These are phyloP conservation scores for Muricea muricata DNA, from an alignment of 92 coral and sea anemone species.

Conservation along the genomic window DNA sequence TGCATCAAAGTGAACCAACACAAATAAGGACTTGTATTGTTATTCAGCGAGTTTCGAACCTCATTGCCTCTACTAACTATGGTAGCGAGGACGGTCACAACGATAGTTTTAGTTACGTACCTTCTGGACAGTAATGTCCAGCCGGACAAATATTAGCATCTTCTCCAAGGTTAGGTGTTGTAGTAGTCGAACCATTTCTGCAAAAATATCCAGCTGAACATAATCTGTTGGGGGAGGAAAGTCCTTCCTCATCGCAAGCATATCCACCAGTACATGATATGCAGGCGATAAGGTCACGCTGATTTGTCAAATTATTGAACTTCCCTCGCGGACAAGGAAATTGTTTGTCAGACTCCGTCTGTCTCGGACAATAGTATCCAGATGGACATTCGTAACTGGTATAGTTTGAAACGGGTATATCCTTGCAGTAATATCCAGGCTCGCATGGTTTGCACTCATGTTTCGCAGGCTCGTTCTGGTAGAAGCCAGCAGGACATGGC, in stretches of 20 bases:
- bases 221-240: slow-evolving; percentile 72
- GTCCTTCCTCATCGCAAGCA: slow-evolving; percentile 94
- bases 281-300: slow-evolving; percentile 69
- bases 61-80: too few species aligned
- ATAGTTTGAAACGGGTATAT: slow-evolving; percentile 84
- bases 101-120: slow-evolving; percentile 44
- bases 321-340: slow-evolving; percentile 92
- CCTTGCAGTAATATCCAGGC: slow-evolving; percentile 82
- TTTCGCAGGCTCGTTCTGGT: slow-evolving; percentile 75
- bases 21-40: too few species aligned
- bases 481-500: slow-evolving; percentile 87
- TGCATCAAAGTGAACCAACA: too few species aligned
- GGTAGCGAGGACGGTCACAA: too few species aligned
- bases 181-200: slow-evolving; percentile 83
- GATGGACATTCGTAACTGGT: slow-evolving; percentile 70
- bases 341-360: slow-evolving; percentile 83
- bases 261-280: slow-evolving; percentile 81
- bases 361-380: slow-evolving; percentile 88
- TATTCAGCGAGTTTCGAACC: too few species aligned
- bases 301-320: slow-evolving; percentile 86
- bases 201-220: slow-evolving; percentile 95
- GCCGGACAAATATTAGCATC: slow-evolving; percentile 85
- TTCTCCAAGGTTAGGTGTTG: slow-evolving; percentile 83
- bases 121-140: slow-evolving; percentile 92
- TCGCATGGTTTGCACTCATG: slow-evolving; percentile 77